Base-by-base conservation (phyloP, 2,113 vertebrate species). In the Okapia johnstoni region DNA sequence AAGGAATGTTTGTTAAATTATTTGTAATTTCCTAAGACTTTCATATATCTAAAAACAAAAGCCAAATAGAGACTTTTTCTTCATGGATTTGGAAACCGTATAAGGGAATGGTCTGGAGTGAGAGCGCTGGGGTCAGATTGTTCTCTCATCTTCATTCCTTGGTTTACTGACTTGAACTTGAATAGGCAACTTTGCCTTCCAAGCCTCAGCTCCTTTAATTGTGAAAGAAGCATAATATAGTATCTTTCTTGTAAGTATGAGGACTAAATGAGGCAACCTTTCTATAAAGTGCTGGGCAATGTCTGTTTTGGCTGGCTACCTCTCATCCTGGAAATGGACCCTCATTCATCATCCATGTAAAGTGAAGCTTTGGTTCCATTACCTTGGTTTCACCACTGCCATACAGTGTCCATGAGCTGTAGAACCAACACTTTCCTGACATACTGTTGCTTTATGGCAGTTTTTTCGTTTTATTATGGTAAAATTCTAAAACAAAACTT, bases 21-120 rank as follows among this genome's bases (percentile, higher is more conserved):
- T 76, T 85, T 90, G 46, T 76, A 60, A 30, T 85, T 76, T 95
- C 57, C 36, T 54, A 95, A 95, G 85, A 54, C 81, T 85, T 94
- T 25, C 36, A 33, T 33, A 60, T 60, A 84, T 95, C 55, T 90
- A 15, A n/a, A 73, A 79, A 54, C 5, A 55, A 94, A 90, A 90
- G 46, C 26, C 54, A 43, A 85, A 43, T 52, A 61, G 26, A 89
- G 60, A 79, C 36, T 89, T 83, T 89, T 87, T 61, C 30, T 54
- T 58, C 43, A 81, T 15, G 40, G 52, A 52, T 90, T 90, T 85
- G 46, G 66, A 79, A 48, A 60, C 30, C 43, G 10, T 54, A 46
- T 40, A 77, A 66, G 57, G 43, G 46, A 50, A 40, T 85, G 66
- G n/a, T 77, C 7, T 50, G 33, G 63, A 90, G 54, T 60, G 14